phyloP scores from a whole-genome alignment of 2,113 vertebrate genomes.

The Hypomesus transpacificus region DNA sequence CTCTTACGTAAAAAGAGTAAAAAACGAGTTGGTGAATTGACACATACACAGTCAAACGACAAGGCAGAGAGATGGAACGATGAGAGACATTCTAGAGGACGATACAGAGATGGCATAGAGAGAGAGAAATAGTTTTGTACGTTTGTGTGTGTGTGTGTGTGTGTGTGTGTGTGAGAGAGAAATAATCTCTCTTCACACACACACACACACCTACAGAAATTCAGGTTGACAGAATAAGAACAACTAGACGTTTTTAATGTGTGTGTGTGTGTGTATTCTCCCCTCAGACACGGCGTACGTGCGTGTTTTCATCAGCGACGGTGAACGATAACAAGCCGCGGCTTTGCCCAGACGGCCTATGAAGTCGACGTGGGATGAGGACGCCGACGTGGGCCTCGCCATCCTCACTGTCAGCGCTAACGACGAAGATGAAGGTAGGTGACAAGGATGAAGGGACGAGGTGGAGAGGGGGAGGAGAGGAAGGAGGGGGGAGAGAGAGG shows the following conservation, averaged over 20 bases:
- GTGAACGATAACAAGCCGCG: constrained; percentile 87
- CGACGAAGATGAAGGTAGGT: constrained; percentile 84
- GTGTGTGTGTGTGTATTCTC: constrained; percentile 15
- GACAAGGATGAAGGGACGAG: background rate
- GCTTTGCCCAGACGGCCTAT: constrained; percentile 74
- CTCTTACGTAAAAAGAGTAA: constrained; percentile 40
- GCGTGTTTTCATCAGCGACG: constrained; percentile 81
- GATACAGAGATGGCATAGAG: background rate
- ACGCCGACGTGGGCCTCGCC: constrained; percentile 79
- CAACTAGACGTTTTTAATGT: constrained; percentile 49
- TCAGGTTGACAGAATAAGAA: constrained; percentile 69
- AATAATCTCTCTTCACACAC: too few relatives aligned
- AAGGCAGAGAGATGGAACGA: constrained; percentile 56
- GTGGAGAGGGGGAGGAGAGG: background rate
- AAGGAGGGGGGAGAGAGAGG: too few relatives aligned
- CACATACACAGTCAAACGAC: constrained; percentile 28
- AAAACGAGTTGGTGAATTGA: background rate
- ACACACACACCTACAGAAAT: background rate
- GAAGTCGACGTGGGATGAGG: constrained; percentile 79
- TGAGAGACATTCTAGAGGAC: constrained; percentile 32
- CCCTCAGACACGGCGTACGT: constrained; percentile 79
- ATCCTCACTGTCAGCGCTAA: constrained; percentile 79
- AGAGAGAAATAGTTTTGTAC: background rate
- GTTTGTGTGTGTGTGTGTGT: background rate
- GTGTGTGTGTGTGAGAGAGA: too few relatives aligned